Percentiles rank a stretch among this genome's conserved stretches.
Conservation (phyloP, 2,797 vertebrate genomes). For the Carduelis carduelis region DNA sequence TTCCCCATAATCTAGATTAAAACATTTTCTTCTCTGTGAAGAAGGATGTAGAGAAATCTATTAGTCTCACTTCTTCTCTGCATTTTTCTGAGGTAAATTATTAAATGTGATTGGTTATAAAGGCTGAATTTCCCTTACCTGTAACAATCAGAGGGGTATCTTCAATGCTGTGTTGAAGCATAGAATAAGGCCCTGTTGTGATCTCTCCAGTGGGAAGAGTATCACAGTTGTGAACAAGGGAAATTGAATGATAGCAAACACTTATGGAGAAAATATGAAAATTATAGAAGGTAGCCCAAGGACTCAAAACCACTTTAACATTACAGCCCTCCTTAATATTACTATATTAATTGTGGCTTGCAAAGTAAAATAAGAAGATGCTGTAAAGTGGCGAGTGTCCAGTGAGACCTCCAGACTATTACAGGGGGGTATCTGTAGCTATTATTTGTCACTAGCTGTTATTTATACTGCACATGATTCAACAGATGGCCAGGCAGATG, state of each 20-base stretch:
- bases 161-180: not conserved
- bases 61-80: not conserved
- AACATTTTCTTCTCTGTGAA: not conserved
- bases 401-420: not conserved
- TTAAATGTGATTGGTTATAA: not conserved
- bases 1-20: not conserved
- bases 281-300: not conserved
- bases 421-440: not conserved
- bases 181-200: not conserved
- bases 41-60: not conserved
- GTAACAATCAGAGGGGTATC: not conserved
- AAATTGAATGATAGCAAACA: not conserved
- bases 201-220: not conserved
- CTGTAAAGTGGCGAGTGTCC: not conserved
- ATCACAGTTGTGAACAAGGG: not conserved
- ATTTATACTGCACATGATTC: slow-evolving; percentile 59
- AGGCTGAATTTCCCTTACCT: not conserved
- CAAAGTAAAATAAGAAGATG: not conserved
- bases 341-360: not conserved
- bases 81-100: not conserved
- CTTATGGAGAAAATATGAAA: not conserved
- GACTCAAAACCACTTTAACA: not conserved
- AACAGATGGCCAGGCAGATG: slow-evolving; percentile 65
- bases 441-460: slow-evolving; percentile 59
- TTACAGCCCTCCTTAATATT: not conserved